These are phyloP conservation scores for Petroica traversi DNA, from an alignment of 2,113 vertebrate genomes.

Conservation along the genomic window DNA sequence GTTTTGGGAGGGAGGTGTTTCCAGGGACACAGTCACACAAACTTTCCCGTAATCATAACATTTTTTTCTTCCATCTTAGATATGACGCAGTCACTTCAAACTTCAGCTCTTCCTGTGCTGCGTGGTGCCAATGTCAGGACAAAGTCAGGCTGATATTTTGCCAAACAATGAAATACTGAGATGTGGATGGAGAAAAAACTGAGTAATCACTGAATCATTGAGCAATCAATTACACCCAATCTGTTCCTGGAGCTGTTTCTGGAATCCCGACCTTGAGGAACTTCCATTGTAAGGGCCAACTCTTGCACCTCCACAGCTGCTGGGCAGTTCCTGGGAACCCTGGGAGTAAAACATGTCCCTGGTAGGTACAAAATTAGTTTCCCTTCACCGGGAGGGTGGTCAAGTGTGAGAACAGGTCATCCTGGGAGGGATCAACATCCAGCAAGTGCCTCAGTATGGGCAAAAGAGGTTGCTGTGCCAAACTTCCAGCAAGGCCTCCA, in stretches of 20 bases:
- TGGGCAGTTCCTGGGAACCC: neutral
- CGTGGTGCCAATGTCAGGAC: neutral
- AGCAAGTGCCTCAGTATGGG: neutral
- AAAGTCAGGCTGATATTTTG: constrained; percentile 45
- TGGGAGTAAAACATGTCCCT: neutral
- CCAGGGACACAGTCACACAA: neutral
- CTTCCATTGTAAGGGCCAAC: neutral
- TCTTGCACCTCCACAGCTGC: neutral
- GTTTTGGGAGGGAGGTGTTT: neutral
- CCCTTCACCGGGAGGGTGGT: neutral
- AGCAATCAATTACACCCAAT: neutral
- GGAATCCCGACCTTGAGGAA: neutral
- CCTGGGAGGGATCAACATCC: neutral
- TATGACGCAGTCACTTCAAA: neutral
- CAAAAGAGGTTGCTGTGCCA: neutral
- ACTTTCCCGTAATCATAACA: neutral
- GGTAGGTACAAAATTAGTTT: neutral
- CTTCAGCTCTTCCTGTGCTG: neutral
- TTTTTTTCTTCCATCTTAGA: neutral
- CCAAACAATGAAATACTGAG: constrained; percentile 36
- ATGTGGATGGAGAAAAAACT: constrained; percentile 8
- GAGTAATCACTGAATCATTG: constrained; percentile 43
- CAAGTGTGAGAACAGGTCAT: rapidly evolving
- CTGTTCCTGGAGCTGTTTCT: neutral
- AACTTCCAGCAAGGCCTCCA: neutral